phyloP scores from a whole-genome alignment of 2,113 vertebrate genomes.

The Arothron firmamentum region DNA sequence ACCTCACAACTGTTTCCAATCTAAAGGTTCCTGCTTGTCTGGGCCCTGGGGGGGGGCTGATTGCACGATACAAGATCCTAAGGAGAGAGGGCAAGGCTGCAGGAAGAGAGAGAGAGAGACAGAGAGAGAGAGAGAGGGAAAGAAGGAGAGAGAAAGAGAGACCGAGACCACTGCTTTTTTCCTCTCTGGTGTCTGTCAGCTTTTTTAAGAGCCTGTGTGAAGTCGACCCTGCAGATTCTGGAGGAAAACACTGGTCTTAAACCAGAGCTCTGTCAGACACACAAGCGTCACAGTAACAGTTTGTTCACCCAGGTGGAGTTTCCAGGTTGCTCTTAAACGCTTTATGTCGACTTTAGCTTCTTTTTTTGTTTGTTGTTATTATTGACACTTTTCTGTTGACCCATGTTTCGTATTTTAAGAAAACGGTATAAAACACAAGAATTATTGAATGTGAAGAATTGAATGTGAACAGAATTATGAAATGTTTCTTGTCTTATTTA shows the following conservation, averaged over 20 bases:
- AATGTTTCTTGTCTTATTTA: too few species aligned
- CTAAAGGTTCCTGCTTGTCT: constrained; percentile 79
- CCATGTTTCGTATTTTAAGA: too few species aligned
- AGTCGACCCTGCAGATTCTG: constrained; percentile 38
- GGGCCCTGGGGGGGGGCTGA: constrained; percentile 67
- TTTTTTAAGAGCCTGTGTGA: constrained; percentile 24
- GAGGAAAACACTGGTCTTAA: constrained; percentile 55
- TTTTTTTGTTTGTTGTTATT: too few species aligned
- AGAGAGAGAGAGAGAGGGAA: constrained; percentile 6
- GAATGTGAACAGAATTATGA: too few species aligned
- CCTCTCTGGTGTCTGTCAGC: constrained; percentile 53
- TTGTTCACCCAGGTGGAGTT: too few species aligned
- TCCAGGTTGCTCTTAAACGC: too few species aligned
- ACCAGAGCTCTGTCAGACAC: constrained; percentile 55
- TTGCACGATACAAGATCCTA: constrained; percentile 72
- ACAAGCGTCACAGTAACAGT: too few species aligned
- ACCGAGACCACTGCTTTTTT: too few species aligned
- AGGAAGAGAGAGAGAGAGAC: constrained; percentile 19
- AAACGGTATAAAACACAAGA: too few species aligned
- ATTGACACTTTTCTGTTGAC: too few species aligned
- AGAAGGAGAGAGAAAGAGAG: constrained; percentile 10
- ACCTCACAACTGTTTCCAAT: constrained; percentile 78
- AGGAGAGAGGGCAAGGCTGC: constrained; percentile 60
- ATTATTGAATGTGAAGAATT: too few species aligned
- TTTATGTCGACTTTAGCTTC: too few species aligned